Evolutionary conservation across 2,888 invertebrate genomes (phyloP).

Genomic region (Drosophila helvetica): DNA sequence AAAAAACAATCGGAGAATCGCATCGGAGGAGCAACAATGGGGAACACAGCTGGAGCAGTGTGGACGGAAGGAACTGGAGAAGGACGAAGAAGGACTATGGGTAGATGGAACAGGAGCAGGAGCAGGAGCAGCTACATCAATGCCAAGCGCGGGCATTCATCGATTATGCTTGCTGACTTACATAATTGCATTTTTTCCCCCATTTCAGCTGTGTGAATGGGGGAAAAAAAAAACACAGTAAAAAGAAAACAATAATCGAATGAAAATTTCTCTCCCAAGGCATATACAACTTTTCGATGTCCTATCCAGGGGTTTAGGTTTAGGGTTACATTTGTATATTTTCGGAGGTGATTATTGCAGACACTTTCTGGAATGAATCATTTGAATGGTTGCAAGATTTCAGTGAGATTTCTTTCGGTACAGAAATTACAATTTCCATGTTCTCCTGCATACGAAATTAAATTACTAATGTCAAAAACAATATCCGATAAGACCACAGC

Average conservation of each 20-base stretch:
- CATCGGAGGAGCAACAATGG: not conserved
- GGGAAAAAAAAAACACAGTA: constrained; percentile 17
- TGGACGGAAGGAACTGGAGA: not conserved
- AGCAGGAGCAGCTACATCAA: constrained; percentile 55
- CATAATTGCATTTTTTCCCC: constrained; percentile 55
- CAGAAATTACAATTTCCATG: not conserved
- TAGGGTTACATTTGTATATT: no score
- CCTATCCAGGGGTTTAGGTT: not conserved
- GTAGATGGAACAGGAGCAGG: constrained; percentile 18
- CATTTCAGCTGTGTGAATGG: constrained; percentile 28
- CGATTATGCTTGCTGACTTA: constrained; percentile 62
- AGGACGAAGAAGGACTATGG: no score
- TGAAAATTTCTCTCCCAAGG: not conserved
- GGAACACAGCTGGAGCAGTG: not conserved
- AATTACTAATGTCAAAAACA: not conserved
- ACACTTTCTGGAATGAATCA: no score
- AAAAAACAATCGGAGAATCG: constrained; percentile 25
- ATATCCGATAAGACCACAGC: constrained; percentile 4
- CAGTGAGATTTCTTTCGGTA: not conserved
- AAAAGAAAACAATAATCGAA: constrained; percentile 23
- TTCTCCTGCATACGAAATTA: no score
- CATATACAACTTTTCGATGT: not conserved
- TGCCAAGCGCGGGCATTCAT: constrained; percentile 57
- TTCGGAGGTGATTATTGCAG: no score
- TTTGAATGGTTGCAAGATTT: no score